Conservation (phyloP, 2,888 invertebrate species). For the Tinea trinotella region DNA sequence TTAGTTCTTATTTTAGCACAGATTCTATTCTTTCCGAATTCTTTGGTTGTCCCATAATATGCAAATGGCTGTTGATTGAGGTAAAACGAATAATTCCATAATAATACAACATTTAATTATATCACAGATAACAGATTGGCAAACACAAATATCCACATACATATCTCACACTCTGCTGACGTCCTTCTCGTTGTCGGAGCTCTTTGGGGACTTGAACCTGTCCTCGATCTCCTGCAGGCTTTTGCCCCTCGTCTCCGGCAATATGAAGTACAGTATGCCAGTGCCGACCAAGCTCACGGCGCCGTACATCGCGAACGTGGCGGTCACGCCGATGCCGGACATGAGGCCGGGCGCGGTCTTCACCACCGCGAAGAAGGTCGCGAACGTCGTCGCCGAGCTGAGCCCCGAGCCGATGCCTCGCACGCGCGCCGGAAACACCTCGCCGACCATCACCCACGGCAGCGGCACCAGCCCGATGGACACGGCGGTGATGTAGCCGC, state of each 20-base stretch:
- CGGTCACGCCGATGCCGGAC: slow-evolving; percentile 64
- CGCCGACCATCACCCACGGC: slow-evolving; percentile 83
- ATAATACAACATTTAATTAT: no score
- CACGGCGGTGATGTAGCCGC: slow-evolving; percentile 73
- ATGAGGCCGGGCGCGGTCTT: slow-evolving; percentile 78
- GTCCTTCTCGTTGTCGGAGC: neutral
- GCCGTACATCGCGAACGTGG: slow-evolving; percentile 77
- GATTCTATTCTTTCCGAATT: no score
- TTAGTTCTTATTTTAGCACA: no score
- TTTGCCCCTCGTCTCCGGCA: slow-evolving; percentile 81
- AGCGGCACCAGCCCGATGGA: slow-evolving; percentile 76
- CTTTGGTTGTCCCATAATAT: no score
- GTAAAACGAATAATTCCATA: no score
- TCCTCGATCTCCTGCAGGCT: slow-evolving; percentile 79
- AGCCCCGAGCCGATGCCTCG: slow-evolving; percentile 78
- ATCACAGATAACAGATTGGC: no score
- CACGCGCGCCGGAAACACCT: slow-evolving; percentile 76
- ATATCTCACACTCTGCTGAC: neutral
- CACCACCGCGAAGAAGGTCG: slow-evolving; percentile 76
- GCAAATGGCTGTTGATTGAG: no score
- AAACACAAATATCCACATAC: no score
- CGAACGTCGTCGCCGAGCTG: slow-evolving; percentile 75
- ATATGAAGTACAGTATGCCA: slow-evolving; percentile 66
- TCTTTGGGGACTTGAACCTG: slow-evolving; percentile 42
- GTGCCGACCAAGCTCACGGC: slow-evolving; percentile 72